phyloP scores from a whole-genome alignment of 2,888 invertebrate species.

The Ectemnius lituratus region DNA sequence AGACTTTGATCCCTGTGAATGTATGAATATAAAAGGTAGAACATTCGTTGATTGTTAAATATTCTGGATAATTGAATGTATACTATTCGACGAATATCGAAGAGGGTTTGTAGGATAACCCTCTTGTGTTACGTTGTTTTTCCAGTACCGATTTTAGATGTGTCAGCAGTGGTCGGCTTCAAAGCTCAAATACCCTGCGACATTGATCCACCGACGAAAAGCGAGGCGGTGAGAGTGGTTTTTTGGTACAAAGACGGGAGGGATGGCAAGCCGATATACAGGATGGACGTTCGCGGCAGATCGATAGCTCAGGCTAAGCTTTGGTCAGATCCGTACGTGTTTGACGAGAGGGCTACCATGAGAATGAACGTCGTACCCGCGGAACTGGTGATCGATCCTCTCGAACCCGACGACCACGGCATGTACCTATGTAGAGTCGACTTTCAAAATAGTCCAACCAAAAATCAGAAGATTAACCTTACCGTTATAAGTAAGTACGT shows the following conservation, averaged over 20 bases:
- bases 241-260: slow-evolving; percentile 90
- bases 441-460: slow-evolving; percentile 79
- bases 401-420: slow-evolving; percentile 77
- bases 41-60: background rate
- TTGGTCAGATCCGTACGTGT: slow-evolving; percentile 77
- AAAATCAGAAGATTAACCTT: slow-evolving; percentile 79
- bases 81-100: background rate
- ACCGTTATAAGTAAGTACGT: slow-evolving; percentile 79
- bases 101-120: slow-evolving; percentile 3
- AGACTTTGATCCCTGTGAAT: background rate
- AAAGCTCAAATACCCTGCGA: slow-evolving; percentile 92
- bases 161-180: slow-evolving; percentile 90
- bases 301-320: slow-evolving; percentile 75
- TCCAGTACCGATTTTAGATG: slow-evolving; percentile 82
- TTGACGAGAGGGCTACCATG: slow-evolving; percentile 78
- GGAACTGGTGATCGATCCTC: slow-evolving; percentile 76
- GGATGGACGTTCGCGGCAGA: slow-evolving; percentile 79
- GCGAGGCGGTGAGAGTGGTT: slow-evolving; percentile 93
- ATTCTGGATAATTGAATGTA: background rate
- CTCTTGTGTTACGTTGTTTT: slow-evolving; percentile 45
- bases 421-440: slow-evolving; percentile 79
- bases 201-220: slow-evolving; percentile 87
- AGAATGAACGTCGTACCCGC: slow-evolving; percentile 78
- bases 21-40: background rate
- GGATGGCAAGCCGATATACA: slow-evolving; percentile 92